phyloP scores from a whole-genome alignment of 2,888 invertebrate genomes.

The Diachrysia chrysitis region DNA sequence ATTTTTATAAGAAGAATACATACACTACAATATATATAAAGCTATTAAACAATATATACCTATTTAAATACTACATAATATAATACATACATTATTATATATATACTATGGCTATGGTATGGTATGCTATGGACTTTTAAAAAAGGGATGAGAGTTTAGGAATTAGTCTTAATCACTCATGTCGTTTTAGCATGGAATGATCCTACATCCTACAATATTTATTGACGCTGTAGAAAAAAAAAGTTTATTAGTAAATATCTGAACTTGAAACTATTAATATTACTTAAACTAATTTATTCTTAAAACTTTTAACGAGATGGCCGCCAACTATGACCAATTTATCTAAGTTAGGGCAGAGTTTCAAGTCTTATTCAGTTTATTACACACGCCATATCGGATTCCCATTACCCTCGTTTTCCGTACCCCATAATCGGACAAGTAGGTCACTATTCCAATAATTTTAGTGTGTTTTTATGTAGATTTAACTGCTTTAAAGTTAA shows the following conservation, averaged over 20 bases:
- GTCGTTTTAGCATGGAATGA: too few relatives aligned
- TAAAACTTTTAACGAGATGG: constrained; percentile 43
- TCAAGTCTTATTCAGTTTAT: constrained; percentile 34
- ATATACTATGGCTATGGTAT: too few relatives aligned
- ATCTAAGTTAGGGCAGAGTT: constrained; percentile 39
- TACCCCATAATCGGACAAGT: constrained; percentile 42
- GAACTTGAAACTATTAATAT: constrained; percentile 13
- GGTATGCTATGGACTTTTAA: too few relatives aligned
- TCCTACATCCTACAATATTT: not conserved
- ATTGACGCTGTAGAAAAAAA: not conserved
- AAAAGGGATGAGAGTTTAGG: too few relatives aligned
- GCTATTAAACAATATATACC: too few relatives aligned
- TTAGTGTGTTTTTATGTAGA: constrained; percentile 11
- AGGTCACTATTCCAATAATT: constrained; percentile 41
- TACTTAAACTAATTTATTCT: constrained; percentile 31
- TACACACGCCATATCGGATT: constrained; percentile 42
- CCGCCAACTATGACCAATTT: constrained; percentile 31
- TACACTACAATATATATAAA: too few relatives aligned
- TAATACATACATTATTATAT: too few relatives aligned
- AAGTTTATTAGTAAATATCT: not conserved
- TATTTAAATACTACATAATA: too few relatives aligned
- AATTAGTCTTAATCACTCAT: too few relatives aligned
- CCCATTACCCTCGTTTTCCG: constrained; percentile 45
- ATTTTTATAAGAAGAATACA: too few relatives aligned
- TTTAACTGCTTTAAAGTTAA: not conserved